A percentile compares a stretch with the other conserved stretches of the same genome.
phyloP scores from a whole-genome alignment of 1,140 invertebrate genomes.

The Palaemon carinicauda region DNA sequence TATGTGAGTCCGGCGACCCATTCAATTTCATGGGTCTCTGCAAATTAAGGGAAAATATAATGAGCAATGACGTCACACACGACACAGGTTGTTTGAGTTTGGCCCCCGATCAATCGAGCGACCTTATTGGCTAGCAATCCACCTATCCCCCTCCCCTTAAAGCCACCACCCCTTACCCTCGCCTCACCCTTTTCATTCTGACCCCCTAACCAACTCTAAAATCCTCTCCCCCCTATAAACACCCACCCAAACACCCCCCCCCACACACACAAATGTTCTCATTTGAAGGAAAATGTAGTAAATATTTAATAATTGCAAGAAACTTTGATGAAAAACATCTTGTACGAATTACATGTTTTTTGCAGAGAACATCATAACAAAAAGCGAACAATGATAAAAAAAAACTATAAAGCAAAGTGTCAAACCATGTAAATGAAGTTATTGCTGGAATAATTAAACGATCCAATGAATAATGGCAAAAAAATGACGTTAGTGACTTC shows the following conservation, averaged over 20 bases:
- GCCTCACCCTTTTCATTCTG: not conserved
- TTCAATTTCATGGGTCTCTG: constrained; percentile 46
- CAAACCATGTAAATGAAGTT: no score
- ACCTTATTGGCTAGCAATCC: constrained; percentile 31
- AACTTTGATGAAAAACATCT: no score
- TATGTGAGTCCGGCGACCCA: constrained; percentile 3
- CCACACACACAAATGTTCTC: not conserved
- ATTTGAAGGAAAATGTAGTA: not conserved
- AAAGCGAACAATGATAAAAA: no score
- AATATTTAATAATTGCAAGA: no score
- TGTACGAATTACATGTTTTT: no score
- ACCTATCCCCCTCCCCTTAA: not conserved
- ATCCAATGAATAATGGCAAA: no score
- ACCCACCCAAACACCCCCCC: not conserved
- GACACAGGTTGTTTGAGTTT: constrained; percentile 39
- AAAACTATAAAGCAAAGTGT: no score
- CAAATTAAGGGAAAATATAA: constrained; percentile 50
- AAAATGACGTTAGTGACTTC: no score
- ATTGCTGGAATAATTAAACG: no score
- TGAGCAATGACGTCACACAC: constrained; percentile 32
- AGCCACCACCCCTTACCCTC: not conserved
- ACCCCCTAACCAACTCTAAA: no score
- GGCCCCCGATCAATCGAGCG: constrained; percentile 15
- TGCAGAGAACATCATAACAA: no score
- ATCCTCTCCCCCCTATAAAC: not conserved